Conservation (phyloP, 2,113 vertebrate species). For the Gracilinanus agilis region DNA sequence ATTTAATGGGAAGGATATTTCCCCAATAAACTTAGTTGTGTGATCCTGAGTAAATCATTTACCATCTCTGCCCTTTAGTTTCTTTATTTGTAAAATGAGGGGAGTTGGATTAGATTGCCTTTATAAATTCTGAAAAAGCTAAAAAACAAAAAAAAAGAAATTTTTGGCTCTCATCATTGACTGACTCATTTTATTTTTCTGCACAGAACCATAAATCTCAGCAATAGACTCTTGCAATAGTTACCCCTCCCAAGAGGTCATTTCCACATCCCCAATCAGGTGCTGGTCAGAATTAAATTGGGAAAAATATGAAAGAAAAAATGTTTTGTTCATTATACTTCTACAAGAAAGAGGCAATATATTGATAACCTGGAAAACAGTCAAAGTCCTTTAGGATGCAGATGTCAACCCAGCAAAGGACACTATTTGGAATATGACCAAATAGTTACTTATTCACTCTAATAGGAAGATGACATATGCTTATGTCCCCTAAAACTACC, state of each 20-base stretch:
- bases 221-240: not conserved
- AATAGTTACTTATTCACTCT: conserved; percentile 32
- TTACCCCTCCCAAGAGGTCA: not conserved
- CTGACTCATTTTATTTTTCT: not conserved
- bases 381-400: conserved; percentile 35
- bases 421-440: conserved; percentile 41
- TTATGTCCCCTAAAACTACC: conserved; percentile 23
- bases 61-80: not conserved
- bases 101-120: not conserved
- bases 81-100: not conserved
- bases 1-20: not conserved
- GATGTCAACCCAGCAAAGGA: conserved; percentile 39
- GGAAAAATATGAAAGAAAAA: conserved; percentile 2
- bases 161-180: not conserved
- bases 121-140: not conserved
- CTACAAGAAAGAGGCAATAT: conserved; percentile 20
- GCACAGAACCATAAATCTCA: not conserved
- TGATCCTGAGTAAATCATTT: not conserved
- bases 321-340: not conserved
- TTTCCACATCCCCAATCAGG: not conserved
- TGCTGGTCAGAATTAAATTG: conserved; percentile 38
- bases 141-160: too few relatives aligned
- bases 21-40: not conserved
- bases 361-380: conserved; percentile 60
- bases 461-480: conserved; percentile 23